Base-by-base conservation (phyloP, 2,888 invertebrate species). In the Protodeltote pygarga region DNA sequence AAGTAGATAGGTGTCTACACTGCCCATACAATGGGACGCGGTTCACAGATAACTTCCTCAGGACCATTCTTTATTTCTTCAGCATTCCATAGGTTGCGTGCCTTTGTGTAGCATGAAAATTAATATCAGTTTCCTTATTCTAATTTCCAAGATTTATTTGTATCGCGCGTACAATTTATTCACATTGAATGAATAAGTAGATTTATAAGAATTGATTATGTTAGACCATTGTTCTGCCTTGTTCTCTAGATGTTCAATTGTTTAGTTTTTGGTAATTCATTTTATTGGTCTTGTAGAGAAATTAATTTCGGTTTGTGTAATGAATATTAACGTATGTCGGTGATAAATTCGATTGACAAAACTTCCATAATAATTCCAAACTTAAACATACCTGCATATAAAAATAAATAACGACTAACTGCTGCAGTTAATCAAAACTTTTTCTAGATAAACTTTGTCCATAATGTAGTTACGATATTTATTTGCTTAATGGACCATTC, bases 101-200 rank as follows among this genome's bases (percentile, higher is more conserved):
- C 25, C 32, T 77, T 79, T 75, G 75, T 76, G 77, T 80, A 77
- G 75, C 79, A 84, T 79, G 74, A 79, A 81, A 85, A 83, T 81
- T 54, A 79, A 78, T 78, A 81, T 66, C 65, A 47, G 72, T 78
- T 81, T 78, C 78, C 80, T 76, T 73, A 75, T 82, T 76, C 61
- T 70, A 73, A 80, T 81, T 77, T 69, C 64, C 51, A 32, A 58
- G 58, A 73, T 77, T 69, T 71, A 70, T 70, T 72, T 53, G 45
- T 61, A 63, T 53, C 53, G 71, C 52, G 53, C 58, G 19, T 35
- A 51, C 55, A 63, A 65, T 75, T 73, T 71, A 60, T 70, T 53
- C 16, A 33, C 29, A 2, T 25, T 62, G 59, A 63, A 63, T 63
- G 59, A 60, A 60, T 65, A 65, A 48, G 44, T 59, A 48, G 50